A percentile compares a stretch with the other conserved stretches of the same genome.
These are phyloP conservation scores for Chrysogorgia sp. DNA, from an alignment of 92 coral and sea anemone genomes.

Conservation along the genomic window DNA sequence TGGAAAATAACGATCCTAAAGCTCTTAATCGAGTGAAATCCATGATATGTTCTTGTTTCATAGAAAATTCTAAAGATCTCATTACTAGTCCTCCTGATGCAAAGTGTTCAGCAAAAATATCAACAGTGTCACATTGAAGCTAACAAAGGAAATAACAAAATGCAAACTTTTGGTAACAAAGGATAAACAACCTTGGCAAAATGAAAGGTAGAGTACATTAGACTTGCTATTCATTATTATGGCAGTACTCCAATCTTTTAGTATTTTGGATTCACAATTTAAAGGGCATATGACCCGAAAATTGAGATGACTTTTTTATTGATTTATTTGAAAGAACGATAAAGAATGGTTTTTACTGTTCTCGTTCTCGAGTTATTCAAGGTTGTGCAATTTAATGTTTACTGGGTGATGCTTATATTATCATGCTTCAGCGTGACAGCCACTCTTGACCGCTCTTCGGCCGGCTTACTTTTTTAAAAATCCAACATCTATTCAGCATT, in stretches of 20 bases:
- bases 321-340: background rate
- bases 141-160: background rate
- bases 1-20: conserved; percentile 90
- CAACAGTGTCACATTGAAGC: conserved; percentile 92
- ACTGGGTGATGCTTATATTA: too few relatives aligned
- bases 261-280: background rate
- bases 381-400: background rate
- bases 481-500: too few relatives aligned
- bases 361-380: too few relatives aligned
- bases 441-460: too few relatives aligned
- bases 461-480: too few relatives aligned
- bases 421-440: too few relatives aligned
- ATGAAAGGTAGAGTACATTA: background rate
- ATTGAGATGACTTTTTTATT: too few relatives aligned
- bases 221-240: too few relatives aligned
- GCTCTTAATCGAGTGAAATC: conserved; percentile 99
- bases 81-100: conserved; percentile 87
- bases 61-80: conserved; percentile 88
- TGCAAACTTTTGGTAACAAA: background rate
- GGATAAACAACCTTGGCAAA: too few relatives aligned
- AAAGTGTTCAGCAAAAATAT: conserved; percentile 87
- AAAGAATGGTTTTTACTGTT: background rate
- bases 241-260: background rate
- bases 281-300: too few relatives aligned
- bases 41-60: conserved; percentile 94